Evolutionary conservation across 2,113 vertebrate species (phyloP).

Genomic region (Furnarius figulus): DNA sequence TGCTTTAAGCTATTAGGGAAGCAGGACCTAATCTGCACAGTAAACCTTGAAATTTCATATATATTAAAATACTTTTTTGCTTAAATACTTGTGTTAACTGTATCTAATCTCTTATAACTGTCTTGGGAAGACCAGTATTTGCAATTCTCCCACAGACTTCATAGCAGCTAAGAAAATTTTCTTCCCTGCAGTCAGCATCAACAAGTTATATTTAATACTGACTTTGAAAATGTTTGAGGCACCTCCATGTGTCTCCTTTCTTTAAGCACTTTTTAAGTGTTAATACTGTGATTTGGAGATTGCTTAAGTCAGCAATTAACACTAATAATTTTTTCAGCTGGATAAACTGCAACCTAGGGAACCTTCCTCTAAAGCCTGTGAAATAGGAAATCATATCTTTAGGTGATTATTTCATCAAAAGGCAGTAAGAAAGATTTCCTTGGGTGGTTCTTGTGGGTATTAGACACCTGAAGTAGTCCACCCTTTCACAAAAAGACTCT

Average conservation of each 20-base stretch:
- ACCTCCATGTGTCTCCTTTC: neutral
- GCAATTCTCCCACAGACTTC: neutral
- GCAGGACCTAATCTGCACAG: neutral
- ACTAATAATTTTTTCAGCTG: neutral
- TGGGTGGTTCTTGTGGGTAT: accelerated
- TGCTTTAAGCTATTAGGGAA: neutral
- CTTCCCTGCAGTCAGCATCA: neutral
- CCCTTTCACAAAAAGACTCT: neutral
- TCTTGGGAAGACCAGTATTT: neutral
- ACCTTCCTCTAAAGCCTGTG: neutral
- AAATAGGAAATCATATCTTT: neutral
- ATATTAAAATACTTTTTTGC: neutral
- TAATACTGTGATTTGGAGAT: neutral
- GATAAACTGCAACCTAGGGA: neutral
- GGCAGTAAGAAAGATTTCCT: neutral
- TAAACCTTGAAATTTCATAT: neutral
- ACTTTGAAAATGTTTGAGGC: neutral
- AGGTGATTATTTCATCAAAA: neutral
- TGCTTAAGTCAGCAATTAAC: neutral
- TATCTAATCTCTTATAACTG: neutral
- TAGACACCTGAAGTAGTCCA: neutral
- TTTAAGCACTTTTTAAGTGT: neutral
- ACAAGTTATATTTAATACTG: neutral
- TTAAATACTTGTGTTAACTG: neutral
- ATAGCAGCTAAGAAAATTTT: neutral